Evolutionary conservation across 1,140 invertebrate genomes (phyloP), one percentile per base, ranked within the genome.

Genomic region (Yoshiicerus persimilis): DNA sequence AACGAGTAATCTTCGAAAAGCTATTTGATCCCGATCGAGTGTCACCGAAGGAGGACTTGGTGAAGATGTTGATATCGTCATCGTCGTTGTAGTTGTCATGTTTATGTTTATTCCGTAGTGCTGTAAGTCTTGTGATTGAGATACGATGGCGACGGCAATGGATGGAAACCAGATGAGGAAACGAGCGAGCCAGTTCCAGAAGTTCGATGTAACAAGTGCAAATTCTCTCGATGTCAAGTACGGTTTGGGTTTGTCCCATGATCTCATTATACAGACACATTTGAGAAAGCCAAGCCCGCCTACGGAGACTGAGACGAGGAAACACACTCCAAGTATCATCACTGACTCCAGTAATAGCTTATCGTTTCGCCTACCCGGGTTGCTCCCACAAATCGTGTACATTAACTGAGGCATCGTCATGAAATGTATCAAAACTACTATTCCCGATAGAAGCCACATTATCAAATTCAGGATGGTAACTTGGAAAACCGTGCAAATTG

Each of bases 201-300:
- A 70, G 66, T 91, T 91, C 11, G 90, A 88, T 20, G 88, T 80
- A 39, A 90, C 88, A 30, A 91, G 89, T 38, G 90, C 90, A 83
- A 91, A 90, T 70, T 91, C 88, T 47, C 90, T 75, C 5, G 90
- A 91, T 32, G 89, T 91, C 36, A 90, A 23, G 41, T 87, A 91
- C 4, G 89, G 90, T 56, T 87, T 87, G 10, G 90, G 90, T 87
- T 88, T 88, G 47, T 87, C 87, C 90, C 90, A 91, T 0, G 89
- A 89, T 41, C 75, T 70, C 86, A 91, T 90, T 32, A 91, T 91
- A 25, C 88, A 91, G 77, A 89, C 66, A 87, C 89, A 89, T 80
- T 91, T 91, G 77, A 91, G 87, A 85, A 91, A 91, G 32, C 89
- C 90, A 1, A 91, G 70, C 13, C 90, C 90, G n/a, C 90, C 90